phyloP scores from a whole-genome alignment of 2,797 vertebrate species.

The Ibycter americanus region DNA sequence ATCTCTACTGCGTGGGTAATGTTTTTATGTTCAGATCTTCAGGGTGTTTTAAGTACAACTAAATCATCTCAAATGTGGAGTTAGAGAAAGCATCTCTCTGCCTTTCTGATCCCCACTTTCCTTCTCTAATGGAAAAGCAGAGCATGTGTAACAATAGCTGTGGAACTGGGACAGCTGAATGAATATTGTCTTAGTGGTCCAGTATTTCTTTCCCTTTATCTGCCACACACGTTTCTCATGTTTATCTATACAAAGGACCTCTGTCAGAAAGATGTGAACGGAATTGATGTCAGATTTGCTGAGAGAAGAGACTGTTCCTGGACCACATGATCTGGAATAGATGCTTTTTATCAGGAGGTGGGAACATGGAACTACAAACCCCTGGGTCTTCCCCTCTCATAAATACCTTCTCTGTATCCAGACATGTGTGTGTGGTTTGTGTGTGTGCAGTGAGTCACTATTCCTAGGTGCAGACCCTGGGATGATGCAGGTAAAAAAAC shows the following conservation, averaged over 20 bases:
- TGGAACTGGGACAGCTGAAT: accelerated
- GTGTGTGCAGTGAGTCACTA: background rate
- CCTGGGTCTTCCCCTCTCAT: background rate
- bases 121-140: background rate
- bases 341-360: background rate
- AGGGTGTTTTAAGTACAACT: background rate
- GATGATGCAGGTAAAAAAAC: background rate
- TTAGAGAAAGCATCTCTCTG: background rate
- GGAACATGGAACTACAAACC: background rate
- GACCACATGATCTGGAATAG: background rate
- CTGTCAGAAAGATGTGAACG: background rate
- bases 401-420: background rate
- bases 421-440: accelerated
- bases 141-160: accelerated
- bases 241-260: background rate
- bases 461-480: background rate
- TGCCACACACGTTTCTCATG: background rate
- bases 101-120: background rate
- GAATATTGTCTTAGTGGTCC: background rate
- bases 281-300: background rate
- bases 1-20: background rate
- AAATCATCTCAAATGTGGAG: background rate
- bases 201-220: background rate
- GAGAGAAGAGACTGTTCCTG: background rate
- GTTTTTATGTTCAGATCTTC: background rate